Evolutionary conservation across 2,797 vertebrate genomes (phyloP).

Genomic region (Eulemur coronatus): DNA sequence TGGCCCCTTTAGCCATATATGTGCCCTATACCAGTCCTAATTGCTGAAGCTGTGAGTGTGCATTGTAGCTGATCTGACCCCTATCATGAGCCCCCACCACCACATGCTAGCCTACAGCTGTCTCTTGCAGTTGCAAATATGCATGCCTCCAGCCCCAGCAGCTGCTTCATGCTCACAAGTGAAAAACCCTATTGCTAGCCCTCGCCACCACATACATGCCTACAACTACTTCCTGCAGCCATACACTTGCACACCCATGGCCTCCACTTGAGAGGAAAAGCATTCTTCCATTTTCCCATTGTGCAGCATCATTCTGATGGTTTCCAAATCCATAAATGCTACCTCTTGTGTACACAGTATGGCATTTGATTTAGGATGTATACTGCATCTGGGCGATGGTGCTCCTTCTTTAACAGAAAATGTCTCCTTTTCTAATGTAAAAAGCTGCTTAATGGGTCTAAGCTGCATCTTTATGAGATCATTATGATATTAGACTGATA

Average conservation of each 20-base stretch:
- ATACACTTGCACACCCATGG: too few species aligned
- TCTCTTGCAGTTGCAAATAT: background rate
- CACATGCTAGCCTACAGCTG: background rate
- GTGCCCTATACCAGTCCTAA: background rate
- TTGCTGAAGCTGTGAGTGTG: background rate
- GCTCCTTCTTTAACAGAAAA: background rate
- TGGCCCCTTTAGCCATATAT: background rate
- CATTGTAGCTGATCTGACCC: too few species aligned
- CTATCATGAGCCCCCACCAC: too few species aligned
- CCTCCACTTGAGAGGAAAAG: background rate
- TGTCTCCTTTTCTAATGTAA: background rate
- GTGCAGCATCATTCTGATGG: background rate
- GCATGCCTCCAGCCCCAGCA: background rate
- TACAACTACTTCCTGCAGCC: background rate
- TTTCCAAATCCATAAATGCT: background rate
- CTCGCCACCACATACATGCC: rapidly evolving
- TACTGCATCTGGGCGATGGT: background rate
- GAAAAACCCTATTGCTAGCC: background rate
- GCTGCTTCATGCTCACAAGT: background rate
- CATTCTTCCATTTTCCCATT: too few species aligned
- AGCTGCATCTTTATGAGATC: background rate
- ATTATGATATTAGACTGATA: background rate
- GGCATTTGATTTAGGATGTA: background rate
- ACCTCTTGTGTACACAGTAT: background rate
- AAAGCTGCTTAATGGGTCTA: background rate